Evolutionary conservation across 2,888 invertebrate genomes (phyloP).

Genomic region (Spodoptera exigua): DNA sequence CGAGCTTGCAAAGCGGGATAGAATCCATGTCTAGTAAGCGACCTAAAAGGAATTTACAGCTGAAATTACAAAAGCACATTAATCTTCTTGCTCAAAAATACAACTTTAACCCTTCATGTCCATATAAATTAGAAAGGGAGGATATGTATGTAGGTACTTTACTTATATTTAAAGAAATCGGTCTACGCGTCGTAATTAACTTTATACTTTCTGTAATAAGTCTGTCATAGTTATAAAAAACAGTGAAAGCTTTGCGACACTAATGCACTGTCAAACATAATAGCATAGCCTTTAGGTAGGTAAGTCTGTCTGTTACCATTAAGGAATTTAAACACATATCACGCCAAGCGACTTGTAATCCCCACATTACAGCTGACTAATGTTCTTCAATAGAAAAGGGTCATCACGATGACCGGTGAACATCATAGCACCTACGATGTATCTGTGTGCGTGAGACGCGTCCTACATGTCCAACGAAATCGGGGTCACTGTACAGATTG

Average conservation of each 20-base stretch:
- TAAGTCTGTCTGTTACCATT: neutral
- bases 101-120: too few relatives aligned
- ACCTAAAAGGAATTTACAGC: too few relatives aligned
- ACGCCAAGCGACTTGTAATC: constrained; percentile 18
- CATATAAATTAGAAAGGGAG: too few relatives aligned
- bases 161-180: neutral
- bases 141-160: neutral
- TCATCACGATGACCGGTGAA: constrained; percentile 27
- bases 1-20: too few relatives aligned
- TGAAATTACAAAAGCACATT: too few relatives aligned
- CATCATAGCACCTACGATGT: constrained; percentile 15
- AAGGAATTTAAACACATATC: constrained; percentile 7
- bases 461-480: constrained; percentile 28
- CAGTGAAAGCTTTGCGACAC: constrained; percentile 22
- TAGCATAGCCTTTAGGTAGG: neutral
- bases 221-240: constrained; percentile 2
- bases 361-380: constrained; percentile 29
- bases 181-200: too few relatives aligned
- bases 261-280: constrained; percentile 24
- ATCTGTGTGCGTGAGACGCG: constrained; percentile 26
- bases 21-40: too few relatives aligned
- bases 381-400: constrained; percentile 27
- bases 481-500: constrained; percentile 32
- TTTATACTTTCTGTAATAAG: neutral
- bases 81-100: too few relatives aligned